Conservation (phyloP, 2,113 vertebrate species). For the Fulmarus glacialis region DNA sequence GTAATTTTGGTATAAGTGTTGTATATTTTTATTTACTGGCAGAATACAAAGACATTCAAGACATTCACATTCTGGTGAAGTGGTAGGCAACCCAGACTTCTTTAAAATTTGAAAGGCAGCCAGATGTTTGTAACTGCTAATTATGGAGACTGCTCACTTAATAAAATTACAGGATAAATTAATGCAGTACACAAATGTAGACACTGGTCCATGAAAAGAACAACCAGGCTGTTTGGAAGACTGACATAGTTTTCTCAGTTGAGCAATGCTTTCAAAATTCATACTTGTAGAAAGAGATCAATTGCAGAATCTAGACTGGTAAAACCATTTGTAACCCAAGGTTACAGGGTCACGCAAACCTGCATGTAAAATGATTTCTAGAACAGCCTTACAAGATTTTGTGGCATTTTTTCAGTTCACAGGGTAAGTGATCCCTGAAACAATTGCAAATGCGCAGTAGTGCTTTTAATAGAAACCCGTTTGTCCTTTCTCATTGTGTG, state of each 20-base stretch:
- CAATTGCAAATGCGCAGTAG: neutral
- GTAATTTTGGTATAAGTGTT: constrained; percentile 22
- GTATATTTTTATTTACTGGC: neutral
- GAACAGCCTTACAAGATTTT: neutral
- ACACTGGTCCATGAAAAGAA: neutral
- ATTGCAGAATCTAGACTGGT: neutral
- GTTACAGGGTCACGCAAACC: neutral
- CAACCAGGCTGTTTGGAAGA: neutral
- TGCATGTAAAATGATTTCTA: neutral
- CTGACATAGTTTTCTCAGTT: neutral
- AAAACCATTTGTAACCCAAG: neutral
- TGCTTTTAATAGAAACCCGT: neutral
- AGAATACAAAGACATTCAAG: neutral
- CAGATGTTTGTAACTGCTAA: neutral
- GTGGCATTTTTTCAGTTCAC: neutral
- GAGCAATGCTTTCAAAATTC: neutral
- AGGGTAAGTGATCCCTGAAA: neutral
- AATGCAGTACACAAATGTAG: neutral
- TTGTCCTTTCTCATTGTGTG: neutral
- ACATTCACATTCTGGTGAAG: neutral
- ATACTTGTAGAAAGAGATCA: neutral
- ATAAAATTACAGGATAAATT: neutral
- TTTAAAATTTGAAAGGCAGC: constrained; percentile 31
- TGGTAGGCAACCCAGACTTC: neutral
- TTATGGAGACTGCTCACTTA: neutral